Conservation (phyloP, 1,140 invertebrate species). For the Drosophila chauvacae region DNA sequence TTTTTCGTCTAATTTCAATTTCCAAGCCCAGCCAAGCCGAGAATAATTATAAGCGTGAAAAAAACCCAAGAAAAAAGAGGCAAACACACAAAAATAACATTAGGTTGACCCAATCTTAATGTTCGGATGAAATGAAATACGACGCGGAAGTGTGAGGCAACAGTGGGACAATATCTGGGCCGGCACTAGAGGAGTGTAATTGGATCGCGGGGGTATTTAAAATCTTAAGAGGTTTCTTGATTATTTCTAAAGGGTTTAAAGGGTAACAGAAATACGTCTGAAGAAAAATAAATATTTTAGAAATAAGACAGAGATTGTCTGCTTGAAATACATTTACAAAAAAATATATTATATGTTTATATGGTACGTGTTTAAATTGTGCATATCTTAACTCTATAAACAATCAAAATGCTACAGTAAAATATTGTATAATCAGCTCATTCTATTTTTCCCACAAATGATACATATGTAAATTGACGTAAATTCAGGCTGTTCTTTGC, state of each 20-base stretch:
- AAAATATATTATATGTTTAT: too few relatives aligned
- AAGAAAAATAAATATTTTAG: not conserved
- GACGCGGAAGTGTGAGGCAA: conserved; percentile 39
- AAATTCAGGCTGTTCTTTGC: too few relatives aligned
- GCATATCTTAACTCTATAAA: too few relatives aligned
- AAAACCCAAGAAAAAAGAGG: conserved; percentile 21
- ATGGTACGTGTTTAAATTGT: too few relatives aligned
- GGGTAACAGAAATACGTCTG: not conserved
- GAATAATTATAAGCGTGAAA: conserved; percentile 48
- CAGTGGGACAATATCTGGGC: conserved; percentile 29
- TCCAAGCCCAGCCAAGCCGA: conserved; percentile 31
- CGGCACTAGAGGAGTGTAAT: conserved; percentile 1
- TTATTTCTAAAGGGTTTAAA: not conserved
- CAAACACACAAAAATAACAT: conserved; percentile 32
- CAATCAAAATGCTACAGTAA: too few relatives aligned
- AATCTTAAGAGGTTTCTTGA: not conserved
- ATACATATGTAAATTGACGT: too few relatives aligned
- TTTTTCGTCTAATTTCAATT: conserved; percentile 38
- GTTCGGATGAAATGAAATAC: conserved; percentile 32
- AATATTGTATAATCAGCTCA: too few relatives aligned
- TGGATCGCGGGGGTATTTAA: not conserved
- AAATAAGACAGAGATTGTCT: not conserved
- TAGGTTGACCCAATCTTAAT: conserved; percentile 51
- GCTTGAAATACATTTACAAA: not conserved
- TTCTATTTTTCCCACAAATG: too few relatives aligned